Evolutionary conservation across 2,113 vertebrate species (phyloP).

Genomic region (Sprattus sprattus): DNA sequence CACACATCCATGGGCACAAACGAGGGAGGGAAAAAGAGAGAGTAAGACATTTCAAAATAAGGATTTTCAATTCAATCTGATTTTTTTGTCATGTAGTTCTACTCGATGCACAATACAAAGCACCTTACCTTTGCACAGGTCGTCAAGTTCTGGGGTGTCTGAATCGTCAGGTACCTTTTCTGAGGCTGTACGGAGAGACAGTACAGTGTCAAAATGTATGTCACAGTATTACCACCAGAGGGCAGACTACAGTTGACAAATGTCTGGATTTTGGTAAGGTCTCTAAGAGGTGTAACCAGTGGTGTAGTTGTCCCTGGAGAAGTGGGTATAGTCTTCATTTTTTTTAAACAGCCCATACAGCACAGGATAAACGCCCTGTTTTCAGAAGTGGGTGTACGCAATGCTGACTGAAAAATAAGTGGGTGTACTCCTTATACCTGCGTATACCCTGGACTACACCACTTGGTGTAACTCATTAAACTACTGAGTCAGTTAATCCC

Average conservation of each 20-base stretch:
- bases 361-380: too few relatives aligned
- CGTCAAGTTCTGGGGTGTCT: constrained; percentile 24
- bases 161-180: constrained; percentile 25
- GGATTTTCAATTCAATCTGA: background rate
- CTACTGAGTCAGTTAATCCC: background rate
- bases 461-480: too few relatives aligned
- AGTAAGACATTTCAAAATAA: background rate
- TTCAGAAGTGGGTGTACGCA: too few relatives aligned
- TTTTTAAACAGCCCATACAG: too few relatives aligned
- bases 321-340: too few relatives aligned
- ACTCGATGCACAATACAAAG: background rate
- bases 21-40: background rate
- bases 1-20: background rate
- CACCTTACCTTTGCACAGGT: constrained; percentile 62
- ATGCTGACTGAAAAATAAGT: too few relatives aligned
- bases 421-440: too few relatives aligned
- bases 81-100: background rate
- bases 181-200: constrained; percentile 33
- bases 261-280: background rate
- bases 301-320: too few relatives aligned
- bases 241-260: constrained; percentile 32
- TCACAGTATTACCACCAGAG: constrained; percentile 46
- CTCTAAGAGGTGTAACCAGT: background rate
- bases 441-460: too few relatives aligned
- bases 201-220: background rate